Conservation (phyloP, 2,113 vertebrate genomes). For the Craseonycteris thonglongyai region DNA sequence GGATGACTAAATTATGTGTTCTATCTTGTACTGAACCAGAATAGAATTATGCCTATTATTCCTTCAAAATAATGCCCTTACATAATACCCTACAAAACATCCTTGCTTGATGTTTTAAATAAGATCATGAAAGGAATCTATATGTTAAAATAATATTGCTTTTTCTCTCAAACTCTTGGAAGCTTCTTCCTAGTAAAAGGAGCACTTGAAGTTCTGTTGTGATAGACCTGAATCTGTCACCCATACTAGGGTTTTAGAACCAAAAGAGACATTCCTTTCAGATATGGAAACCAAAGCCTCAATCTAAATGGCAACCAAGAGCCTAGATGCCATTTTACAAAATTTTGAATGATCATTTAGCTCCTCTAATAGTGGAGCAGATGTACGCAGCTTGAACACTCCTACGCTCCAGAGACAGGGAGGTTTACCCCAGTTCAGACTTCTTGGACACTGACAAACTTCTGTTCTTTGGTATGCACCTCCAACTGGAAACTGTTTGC, state of each 20-base stretch:
- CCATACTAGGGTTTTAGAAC: neutral
- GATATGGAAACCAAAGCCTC: neutral
- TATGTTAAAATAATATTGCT: neutral
- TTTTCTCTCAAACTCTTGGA: neutral
- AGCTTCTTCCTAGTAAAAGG: neutral
- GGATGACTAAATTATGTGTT: neutral
- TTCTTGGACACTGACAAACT: conserved; percentile 23
- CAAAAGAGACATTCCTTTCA: neutral
- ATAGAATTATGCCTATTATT: neutral
- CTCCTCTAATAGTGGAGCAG: neutral
- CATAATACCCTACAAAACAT: neutral
- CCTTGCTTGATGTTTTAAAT: neutral
- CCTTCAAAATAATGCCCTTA: neutral
- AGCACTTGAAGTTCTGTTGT: neutral
- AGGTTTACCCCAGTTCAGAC: neutral
- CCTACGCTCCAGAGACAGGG: neutral
- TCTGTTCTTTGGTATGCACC: conserved; percentile 64
- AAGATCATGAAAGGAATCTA: neutral
- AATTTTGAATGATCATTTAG: neutral
- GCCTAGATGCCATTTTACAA: neutral
- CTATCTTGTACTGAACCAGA: neutral
- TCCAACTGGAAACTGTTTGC: conserved; percentile 72
- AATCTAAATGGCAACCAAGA: neutral
- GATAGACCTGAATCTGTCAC: neutral
- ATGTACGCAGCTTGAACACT: fast-evolving